Base-by-base conservation (phyloP, 2,113 vertebrate species). In the Halichoerus grypus region DNA sequence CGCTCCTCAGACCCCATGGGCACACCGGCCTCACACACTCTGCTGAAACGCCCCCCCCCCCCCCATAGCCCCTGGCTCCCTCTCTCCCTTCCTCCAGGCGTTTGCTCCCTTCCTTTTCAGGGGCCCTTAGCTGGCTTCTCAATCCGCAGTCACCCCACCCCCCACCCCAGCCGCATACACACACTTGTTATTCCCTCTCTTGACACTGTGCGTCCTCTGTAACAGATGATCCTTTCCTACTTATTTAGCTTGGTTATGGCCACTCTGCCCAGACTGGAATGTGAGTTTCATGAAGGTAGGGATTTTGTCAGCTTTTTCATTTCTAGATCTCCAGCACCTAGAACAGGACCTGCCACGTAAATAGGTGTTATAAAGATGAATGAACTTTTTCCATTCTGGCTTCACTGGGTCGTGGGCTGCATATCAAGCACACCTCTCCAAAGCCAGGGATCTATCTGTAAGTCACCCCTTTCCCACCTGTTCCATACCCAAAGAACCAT, bases 1-100 rank as follows among this genome's bases (percentile, higher is more conserved):
- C 98, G 97, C 8, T 98, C 98, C 97, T 98, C 98, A 22, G 88
- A 95, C 79, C 98, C 51, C 7, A 10, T 14, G 9, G 86, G 53
- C 8, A 28, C 22, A 13, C 11, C 7, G 46, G 12, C 46, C 61
- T n/a, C 21, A 46, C 3, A 10, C 0, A 0, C 22, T 96, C 65
- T 6, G 33, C 39, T 22, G 49, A 72, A 67, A 13, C 11, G 28
- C 31, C 28, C 36, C 21, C 4, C 5, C 36, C 12, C 24, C 18
- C 51, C 33, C 51, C 16, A 26, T 1, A 31, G 21, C 14, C 57
- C 24, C 4, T 2, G 21, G 26, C 15, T 5, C 49, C 71, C 6
- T 31, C 39, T 92, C 31, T 72, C 22, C 6, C 28, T n/a, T 63
- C 26, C n/a, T 36, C 63, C 28, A 46, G 61, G 65, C 24, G 39